Evolutionary conservation across 2,797 vertebrate genomes (phyloP), one percentile per base, ranked within the genome.

Genomic region (Sebastes oblongus): DNA sequence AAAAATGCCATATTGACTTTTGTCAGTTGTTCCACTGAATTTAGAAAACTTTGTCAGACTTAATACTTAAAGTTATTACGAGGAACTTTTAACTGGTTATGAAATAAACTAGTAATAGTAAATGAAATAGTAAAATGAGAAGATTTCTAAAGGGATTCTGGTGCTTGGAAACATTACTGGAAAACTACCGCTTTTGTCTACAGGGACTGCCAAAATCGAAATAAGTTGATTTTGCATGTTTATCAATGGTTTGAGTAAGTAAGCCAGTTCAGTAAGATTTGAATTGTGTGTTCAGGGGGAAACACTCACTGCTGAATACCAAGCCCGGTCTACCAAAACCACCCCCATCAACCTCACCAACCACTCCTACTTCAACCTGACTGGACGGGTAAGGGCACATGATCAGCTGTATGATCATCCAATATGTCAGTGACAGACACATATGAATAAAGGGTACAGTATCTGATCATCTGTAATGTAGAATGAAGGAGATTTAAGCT

Each of bases 291-390:
- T 73, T 52, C 67, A 93, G 27, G 96, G 94, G 0, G 89, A 93
- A 77, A 96, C 96, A 34, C 92, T 99, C 4, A 85, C 87, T 29
- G 89, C 97, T 90, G 96, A 96, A 76, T 99, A 98, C 72, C 90
- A 77, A 77, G 98, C 97, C 3, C 90, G 92, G 64, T 94, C 95
- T 60, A 97, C 88, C 82, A 96, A 94, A 91, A 96, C 95, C 0
- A 99, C 98, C 0, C 97, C 97, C 1, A 84, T 99, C 89, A 99
- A 90, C 91, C 93, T 99, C 80, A 98, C 98, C 75, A 99, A 99
- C 91, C 98, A 99, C 2, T 91, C 97, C 0, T 99, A 99, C 86
- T 99, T 99, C 91, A 99, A 99, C 92, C 92, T 99, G 32, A 96
- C 96, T 20, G 97, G 98, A 86, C 97, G 98, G 94, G 98, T 98